These are phyloP conservation scores for Ophonus ardosiacus DNA, from an alignment of 2,888 invertebrate genomes.

Conservation along the genomic window DNA sequence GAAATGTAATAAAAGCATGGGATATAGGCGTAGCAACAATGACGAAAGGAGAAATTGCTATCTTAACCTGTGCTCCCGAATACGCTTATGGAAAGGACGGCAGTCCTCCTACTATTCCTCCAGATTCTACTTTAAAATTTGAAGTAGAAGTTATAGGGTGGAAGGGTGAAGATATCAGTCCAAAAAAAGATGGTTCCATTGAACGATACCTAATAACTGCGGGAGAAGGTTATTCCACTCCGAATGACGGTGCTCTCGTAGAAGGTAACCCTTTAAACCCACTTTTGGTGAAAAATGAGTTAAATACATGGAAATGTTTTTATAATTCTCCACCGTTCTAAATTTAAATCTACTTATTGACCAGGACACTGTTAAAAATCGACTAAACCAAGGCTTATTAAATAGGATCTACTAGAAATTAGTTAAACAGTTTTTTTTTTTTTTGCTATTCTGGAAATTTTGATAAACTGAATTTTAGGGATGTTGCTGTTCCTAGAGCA, in stretches of 20 bases:
- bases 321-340: too few relatives aligned
- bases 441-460: too few relatives aligned
- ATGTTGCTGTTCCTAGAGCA: too few relatives aligned
- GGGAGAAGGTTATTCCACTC: slow-evolving; percentile 85
- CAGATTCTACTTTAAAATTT: slow-evolving; percentile 91
- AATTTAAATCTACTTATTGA: too few relatives aligned
- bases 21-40: slow-evolving; percentile 96
- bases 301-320: too few relatives aligned
- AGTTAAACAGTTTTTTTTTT: too few relatives aligned
- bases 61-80: slow-evolving; percentile 89
- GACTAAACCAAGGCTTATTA: too few relatives aligned
- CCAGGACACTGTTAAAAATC: too few relatives aligned
- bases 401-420: too few relatives aligned
- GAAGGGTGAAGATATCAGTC: slow-evolving; percentile 93
- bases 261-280: slow-evolving; percentile 80
- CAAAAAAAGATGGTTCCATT: slow-evolving; percentile 90
- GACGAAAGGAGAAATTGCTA: slow-evolving; percentile 92
- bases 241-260: slow-evolving; percentile 90
- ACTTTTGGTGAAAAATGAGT: too few relatives aligned
- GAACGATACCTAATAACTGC: slow-evolving; percentile 83
- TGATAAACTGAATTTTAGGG: too few relatives aligned
- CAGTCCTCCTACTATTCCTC: slow-evolving; percentile 92
- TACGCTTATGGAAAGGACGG: slow-evolving; percentile 94
- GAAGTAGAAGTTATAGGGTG: slow-evolving; percentile 93
- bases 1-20: slow-evolving; percentile 94